Evolutionary conservation across 2,797 vertebrate species (phyloP).

Genomic region (Cephalopachus bancanus): DNA sequence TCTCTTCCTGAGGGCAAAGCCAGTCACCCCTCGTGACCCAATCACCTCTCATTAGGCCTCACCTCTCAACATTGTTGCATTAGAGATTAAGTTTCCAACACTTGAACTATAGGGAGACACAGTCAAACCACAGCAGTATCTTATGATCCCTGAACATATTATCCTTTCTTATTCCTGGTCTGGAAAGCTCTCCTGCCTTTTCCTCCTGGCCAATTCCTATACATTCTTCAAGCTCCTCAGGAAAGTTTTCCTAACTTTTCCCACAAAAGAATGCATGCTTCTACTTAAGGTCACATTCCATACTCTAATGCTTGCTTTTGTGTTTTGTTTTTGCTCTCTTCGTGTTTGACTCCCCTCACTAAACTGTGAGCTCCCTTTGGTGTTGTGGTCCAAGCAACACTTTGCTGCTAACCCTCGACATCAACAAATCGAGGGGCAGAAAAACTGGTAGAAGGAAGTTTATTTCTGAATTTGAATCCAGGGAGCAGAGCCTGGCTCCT

Average conservation of each 20-base stretch:
- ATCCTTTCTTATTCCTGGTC: neutral
- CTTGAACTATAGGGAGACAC: neutral
- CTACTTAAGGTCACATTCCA: neutral
- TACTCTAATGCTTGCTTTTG: neutral
- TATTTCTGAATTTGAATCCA: no score
- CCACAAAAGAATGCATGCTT: neutral
- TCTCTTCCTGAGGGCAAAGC: neutral
- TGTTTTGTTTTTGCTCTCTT: neutral
- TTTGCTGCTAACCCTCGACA: no score
- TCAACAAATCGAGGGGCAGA: no score
- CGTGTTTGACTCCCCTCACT: neutral
- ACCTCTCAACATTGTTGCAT: neutral
- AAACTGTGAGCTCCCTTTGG: neutral
- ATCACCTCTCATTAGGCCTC: neutral
- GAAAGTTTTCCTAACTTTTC: neutral
- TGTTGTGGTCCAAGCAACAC: no score
- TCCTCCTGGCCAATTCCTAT: neutral
- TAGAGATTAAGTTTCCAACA: neutral
- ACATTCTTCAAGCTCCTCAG: neutral
- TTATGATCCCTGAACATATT: neutral
- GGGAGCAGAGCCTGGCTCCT: no score
- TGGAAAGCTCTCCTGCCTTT: neutral
- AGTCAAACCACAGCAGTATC: neutral
- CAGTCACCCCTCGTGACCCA: neutral
- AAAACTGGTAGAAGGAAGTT: no score